Evolutionary conservation across 2,888 invertebrate species (phyloP).

Genomic region (Lasioglossum figueresi): DNA sequence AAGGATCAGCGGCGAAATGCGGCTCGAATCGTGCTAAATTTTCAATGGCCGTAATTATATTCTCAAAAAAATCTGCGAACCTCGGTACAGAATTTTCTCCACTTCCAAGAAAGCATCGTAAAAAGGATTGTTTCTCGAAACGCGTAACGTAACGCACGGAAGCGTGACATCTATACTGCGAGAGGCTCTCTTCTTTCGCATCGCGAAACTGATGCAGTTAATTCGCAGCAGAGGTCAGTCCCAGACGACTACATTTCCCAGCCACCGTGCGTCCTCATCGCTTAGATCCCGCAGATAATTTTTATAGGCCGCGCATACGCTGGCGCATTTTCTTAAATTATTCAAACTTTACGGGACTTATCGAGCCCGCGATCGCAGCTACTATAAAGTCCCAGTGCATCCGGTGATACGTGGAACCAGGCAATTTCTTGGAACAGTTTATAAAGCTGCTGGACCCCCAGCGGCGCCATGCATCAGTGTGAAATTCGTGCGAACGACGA

Average conservation of each 20-base stretch:
- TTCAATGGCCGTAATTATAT: background rate
- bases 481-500: background rate
- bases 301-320: background rate
- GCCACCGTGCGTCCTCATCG: background rate
- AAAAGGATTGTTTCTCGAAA: background rate
- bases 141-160: background rate
- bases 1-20: background rate
- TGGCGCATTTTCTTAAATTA: background rate
- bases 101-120: background rate
- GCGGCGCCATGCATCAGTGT: background rate
- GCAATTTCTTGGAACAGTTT: conserved; percentile 19
- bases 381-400: background rate
- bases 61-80: background rate
- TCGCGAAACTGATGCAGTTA: background rate
- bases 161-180: background rate
- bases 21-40: background rate
- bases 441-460: background rate
- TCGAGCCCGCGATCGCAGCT: background rate
- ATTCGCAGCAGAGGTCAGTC: background rate
- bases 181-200: background rate
- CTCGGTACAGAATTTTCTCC: background rate
- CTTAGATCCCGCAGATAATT: background rate
- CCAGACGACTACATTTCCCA: background rate
- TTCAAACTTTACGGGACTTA: conserved; percentile 8
- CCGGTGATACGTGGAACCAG: background rate